Conservation (phyloP, 1,140 invertebrate species). For the Euura lappo region DNA sequence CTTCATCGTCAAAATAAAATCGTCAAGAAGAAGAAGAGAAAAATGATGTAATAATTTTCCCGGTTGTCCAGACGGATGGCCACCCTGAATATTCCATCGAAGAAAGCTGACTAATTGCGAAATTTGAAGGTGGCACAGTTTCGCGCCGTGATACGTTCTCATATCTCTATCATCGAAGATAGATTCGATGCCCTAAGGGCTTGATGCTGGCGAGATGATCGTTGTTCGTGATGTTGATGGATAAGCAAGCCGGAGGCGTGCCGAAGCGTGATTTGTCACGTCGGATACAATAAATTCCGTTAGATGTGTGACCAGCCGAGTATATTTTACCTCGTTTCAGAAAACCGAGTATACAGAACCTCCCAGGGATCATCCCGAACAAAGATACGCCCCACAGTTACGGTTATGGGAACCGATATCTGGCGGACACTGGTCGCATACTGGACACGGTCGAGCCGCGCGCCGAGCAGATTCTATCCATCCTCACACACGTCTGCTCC, state of each 20-base stretch:
- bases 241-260: slow-evolving; percentile 1
- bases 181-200: background rate
- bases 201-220: background rate
- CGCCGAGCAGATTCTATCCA: background rate
- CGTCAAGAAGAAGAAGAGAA: too few species aligned
- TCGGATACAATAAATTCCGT: background rate
- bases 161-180: slow-evolving; percentile 1
- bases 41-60: too few species aligned
- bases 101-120: too few species aligned
- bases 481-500: background rate
- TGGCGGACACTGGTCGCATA: background rate
- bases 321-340: too few species aligned
- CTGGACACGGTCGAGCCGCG: background rate
- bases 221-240: slow-evolving; percentile 4
- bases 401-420: slow-evolving; percentile 6
- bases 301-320: background rate
- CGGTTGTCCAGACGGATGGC: too few species aligned
- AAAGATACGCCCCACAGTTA: slow-evolving; percentile 4
- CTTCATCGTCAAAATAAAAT: too few species aligned
- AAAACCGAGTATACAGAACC: too few species aligned
- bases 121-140: too few species aligned
- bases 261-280: slow-evolving; percentile 4
- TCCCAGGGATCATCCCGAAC: background rate
- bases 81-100: too few species aligned
- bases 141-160: too few species aligned